Base-by-base conservation (phyloP, 2,888 invertebrate genomes). In the Blera fallax region DNA sequence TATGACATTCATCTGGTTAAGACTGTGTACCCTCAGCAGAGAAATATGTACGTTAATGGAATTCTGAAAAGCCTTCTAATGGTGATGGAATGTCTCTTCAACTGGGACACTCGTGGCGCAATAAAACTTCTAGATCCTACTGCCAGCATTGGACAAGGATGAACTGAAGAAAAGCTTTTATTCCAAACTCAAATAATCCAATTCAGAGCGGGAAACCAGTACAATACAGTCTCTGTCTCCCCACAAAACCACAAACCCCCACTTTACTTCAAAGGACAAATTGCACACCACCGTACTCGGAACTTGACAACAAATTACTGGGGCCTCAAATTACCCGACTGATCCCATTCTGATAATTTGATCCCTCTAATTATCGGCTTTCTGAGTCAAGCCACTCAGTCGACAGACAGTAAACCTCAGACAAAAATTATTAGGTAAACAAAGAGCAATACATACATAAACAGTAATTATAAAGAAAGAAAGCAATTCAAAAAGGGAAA, bases 351-450 rank as follows among this genome's bases (percentile, higher is more conserved):
- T 1, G 8, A 32, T 29, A 32, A 21, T 32, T 18, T 32, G 5
- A 64, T 48, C 32, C 45, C n/a, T 52, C 32, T 32, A 54, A 54
- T 54, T 54, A 65, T 65, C 37, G 65, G 2, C 5, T 6, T 10
- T 37, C 4, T 52, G 50, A 65, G 21, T 34, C 32, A 65, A 4
- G 3, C 21, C 3, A 8, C 0, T n/a, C 21, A 18, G 37, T 3
- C 58, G n/a, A 24, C 21, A 52, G 11, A 34, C 50, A 67, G 24
- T 24, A 14, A 21, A 16, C 14, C 10, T 16, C 34, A 34, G 32
- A 34, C 32, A 29, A 34, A 65, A 32, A 18, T 16, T 32, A 34
- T 50, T n/a, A 64, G 2, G 21, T 21, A 67, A 67, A 24, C 52
- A 67, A 34, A 50, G 21, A 32, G 10, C 18, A 14, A 34, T 16